Evolutionary conservation across 2,888 invertebrate species (phyloP).

Genomic region (Synergus japonicus): DNA sequence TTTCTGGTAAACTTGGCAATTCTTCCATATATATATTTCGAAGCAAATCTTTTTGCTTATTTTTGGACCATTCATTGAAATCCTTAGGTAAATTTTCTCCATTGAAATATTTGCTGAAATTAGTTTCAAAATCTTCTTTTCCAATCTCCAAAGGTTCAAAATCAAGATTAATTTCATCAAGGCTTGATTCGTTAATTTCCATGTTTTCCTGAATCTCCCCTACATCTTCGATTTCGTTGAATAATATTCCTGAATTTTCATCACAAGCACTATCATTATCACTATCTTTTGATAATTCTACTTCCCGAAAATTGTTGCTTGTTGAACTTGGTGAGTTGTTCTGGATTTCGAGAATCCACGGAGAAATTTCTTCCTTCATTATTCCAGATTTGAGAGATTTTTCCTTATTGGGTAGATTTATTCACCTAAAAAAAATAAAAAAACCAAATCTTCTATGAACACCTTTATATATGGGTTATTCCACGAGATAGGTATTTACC

Average conservation of each 20-base stretch:
- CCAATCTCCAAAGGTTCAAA: background rate
- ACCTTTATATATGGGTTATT: too few species aligned
- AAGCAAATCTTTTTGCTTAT: conserved; percentile 41
- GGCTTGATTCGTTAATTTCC: background rate
- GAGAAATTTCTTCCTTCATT: background rate
- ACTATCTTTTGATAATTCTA: background rate
- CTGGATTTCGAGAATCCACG: background rate
- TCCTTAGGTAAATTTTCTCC: background rate
- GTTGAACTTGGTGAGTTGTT: background rate
- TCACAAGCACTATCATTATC: background rate
- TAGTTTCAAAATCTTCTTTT: background rate
- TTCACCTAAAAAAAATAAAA: background rate
- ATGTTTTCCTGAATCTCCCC: conserved; percentile 14
- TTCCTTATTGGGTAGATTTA: background rate
- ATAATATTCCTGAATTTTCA: background rate
- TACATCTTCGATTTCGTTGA: background rate
- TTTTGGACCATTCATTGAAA: conserved; percentile 34
- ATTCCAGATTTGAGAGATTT: background rate
- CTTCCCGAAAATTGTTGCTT: background rate
- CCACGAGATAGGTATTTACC: too few species aligned
- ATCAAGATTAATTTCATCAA: conserved; percentile 21
- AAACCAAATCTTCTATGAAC: background rate
- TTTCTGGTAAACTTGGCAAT: conserved; percentile 36
- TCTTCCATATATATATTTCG: background rate
- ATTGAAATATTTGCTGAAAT: background rate